Base-by-base conservation (phyloP, 2,888 invertebrate species). In the Sisyra nigra region DNA sequence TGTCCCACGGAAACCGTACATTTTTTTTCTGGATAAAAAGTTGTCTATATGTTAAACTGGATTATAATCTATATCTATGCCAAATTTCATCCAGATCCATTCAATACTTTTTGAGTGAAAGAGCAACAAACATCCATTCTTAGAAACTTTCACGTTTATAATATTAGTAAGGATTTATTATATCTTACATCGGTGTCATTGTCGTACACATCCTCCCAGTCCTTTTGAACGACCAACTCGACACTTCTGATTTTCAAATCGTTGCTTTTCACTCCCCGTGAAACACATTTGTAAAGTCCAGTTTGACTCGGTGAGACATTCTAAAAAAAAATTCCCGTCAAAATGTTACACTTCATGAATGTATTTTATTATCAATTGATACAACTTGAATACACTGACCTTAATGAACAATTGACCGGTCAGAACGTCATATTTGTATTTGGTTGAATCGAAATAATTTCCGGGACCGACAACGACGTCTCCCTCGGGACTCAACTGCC, bases 391-490 rank as follows among this genome's bases (percentile, higher is more conserved):
- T n/a, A n/a, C n/a, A 64, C 67, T 68, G 61, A 78, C 79, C 66
- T 70, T 66, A 50, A 79, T 77, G 47, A 65, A 66, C 38, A 79
- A 66, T 50, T 67, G 73, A 49, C 79, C 79, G 38, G 76, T 73
- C 38, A 78, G 61, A 11, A 78, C 74, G 61, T 78, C 74, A 60
- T 76, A 79, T 55, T 76, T 75, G 54, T 75, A 78, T 59, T 78
- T 79, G 40, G 65, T 61, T 50, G 63, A 65, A 58, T 76, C 69
- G 54, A 68, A 66, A 33, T 61, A 52, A 62, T 74, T 75, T 33
- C 71, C 72, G 17, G 78, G 78, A 6, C 77, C 74, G 48, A 79
- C 69, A 35, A 77, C 62, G 51, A 65, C 59, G 47, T 66, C 65
- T 37, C 69, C 63, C 49, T 64, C 65, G 42, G 61, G 57, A 3